These are phyloP conservation scores for Sthenelais limicola DNA, from an alignment of 2,888 invertebrate genomes.

Conservation along the genomic window DNA sequence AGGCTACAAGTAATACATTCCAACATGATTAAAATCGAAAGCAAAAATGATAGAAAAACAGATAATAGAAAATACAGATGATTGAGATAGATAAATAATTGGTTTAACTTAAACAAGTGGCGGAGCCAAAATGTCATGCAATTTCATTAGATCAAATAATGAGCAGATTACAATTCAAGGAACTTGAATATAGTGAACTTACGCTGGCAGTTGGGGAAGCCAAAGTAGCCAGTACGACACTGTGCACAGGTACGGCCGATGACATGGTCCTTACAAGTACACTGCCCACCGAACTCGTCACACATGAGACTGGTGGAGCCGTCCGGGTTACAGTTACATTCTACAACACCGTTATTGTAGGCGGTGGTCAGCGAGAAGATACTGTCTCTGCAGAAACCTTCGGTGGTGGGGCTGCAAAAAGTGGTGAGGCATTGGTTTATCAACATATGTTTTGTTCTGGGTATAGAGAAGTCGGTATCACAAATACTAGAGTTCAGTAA, in stretches of 20 bases:
- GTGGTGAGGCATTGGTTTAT: background rate
- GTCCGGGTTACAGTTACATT: slow-evolving; percentile 90
- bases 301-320: slow-evolving; percentile 92
- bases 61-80: too few relatives aligned
- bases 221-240: slow-evolving; percentile 88
- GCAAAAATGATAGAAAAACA: too few relatives aligned
- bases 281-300: slow-evolving; percentile 95
- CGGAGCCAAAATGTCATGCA: too few relatives aligned
- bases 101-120: too few relatives aligned
- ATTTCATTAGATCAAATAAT: background rate
- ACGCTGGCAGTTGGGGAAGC: slow-evolving; percentile 91
- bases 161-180: background rate
- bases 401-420: slow-evolving; percentile 44
- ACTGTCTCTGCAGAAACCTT: slow-evolving; percentile 87
- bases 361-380: slow-evolving; percentile 95
- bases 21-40: too few relatives aligned
- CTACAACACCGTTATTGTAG: slow-evolving; percentile 93
- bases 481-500: too few relatives aligned
- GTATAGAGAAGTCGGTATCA: too few relatives aligned
- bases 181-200: slow-evolving; percentile 50
- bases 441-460: too few relatives aligned
- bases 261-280: slow-evolving; percentile 91
- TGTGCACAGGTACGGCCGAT: slow-evolving; percentile 82
- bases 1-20: slow-evolving; percentile 62
- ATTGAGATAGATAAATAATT: too few relatives aligned